Evolutionary conservation across 2,113 vertebrate species (phyloP).

Genomic region (Mus pahari): DNA sequence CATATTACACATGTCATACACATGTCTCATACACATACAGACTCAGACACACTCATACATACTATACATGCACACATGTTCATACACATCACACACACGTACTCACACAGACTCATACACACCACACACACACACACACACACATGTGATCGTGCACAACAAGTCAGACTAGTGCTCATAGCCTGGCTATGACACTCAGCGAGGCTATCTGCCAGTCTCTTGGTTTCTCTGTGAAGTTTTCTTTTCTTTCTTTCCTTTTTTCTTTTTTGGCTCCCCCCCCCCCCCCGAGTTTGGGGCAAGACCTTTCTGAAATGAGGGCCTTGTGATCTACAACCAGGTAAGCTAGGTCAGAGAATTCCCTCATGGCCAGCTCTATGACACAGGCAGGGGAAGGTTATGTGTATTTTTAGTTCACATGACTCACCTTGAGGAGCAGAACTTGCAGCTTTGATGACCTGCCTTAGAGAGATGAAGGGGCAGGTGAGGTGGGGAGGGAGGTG

Average conservation of each 20-base stretch:
- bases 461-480: background rate
- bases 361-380: background rate
- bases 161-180: background rate
- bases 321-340: background rate
- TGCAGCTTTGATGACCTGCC: background rate
- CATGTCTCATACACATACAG: too few relatives aligned
- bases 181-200: too few relatives aligned
- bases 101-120: background rate
- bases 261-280: accelerated
- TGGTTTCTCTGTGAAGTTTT: background rate
- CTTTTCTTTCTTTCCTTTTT: too few relatives aligned
- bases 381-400: background rate
- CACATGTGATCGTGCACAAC: background rate
- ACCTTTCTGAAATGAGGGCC: background rate
- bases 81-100: too few relatives aligned
- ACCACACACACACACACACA: too few relatives aligned
- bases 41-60: too few relatives aligned
- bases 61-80: too few relatives aligned
- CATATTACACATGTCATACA: too few relatives aligned
- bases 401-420: background rate
- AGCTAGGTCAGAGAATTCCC: background rate
- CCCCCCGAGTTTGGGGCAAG: background rate
- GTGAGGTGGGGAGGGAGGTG: background rate
- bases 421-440: background rate
- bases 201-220: background rate